Percentiles rank a stretch among this genome's conserved stretches.
Conservation (phyloP, 2,113 vertebrate species). For the Strix aluco region DNA sequence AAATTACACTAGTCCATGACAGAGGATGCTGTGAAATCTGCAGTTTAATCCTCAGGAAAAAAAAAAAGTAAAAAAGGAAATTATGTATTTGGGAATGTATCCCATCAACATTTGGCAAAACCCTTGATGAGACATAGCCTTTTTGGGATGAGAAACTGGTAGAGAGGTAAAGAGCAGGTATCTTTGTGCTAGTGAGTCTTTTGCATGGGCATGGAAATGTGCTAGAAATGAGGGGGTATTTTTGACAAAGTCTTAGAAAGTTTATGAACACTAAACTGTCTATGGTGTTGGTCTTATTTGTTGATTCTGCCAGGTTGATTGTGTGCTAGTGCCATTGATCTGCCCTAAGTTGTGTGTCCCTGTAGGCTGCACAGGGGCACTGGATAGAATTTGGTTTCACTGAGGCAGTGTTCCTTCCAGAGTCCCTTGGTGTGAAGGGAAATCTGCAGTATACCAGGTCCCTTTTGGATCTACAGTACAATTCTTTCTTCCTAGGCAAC, state of each 20-base stretch:
- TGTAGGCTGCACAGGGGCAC: background rate
- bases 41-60: background rate
- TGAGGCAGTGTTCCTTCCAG: background rate
- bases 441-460: background rate
- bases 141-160: background rate
- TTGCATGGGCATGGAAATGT: background rate
- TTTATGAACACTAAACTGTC: background rate
- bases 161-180: background rate
- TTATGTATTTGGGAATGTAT: background rate
- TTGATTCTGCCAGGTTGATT: background rate
- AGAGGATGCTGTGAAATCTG: background rate
- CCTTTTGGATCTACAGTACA: background rate
- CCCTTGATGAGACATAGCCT: background rate
- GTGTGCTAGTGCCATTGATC: background rate
- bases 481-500: background rate
- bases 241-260: background rate
- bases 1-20: background rate
- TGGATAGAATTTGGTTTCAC: background rate
- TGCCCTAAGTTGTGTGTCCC: background rate
- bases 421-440: background rate
- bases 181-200: background rate
- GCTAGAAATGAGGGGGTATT: rapidly evolving
- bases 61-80: background rate
- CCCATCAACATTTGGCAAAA: background rate
- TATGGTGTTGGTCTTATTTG: background rate